Percentiles rank a stretch among this genome's conserved stretches.
Conservation (phyloP, 2,888 invertebrate genomes). For the Chrysotoxum bicinctum region DNA sequence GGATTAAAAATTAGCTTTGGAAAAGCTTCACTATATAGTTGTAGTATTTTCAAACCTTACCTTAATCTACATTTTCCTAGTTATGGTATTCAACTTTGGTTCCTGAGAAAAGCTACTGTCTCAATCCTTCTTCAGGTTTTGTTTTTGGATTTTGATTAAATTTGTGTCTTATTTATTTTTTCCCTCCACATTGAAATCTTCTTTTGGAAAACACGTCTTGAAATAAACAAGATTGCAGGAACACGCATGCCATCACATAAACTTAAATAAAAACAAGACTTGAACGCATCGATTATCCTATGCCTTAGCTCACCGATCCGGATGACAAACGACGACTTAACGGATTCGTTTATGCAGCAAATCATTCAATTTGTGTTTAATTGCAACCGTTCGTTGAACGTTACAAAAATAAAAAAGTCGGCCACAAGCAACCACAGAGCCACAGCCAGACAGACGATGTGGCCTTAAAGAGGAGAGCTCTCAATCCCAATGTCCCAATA, state of each 20-base stretch:
- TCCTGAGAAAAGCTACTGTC: too few relatives aligned
- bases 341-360: conserved; percentile 69
- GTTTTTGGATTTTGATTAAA: neutral
- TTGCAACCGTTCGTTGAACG: conserved; percentile 61
- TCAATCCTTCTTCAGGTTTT: neutral
- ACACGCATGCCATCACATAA: neutral
- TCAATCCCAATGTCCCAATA: neutral
- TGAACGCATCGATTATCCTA: neutral
- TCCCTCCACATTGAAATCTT: neutral
- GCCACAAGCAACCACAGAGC: neutral
- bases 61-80: too few relatives aligned
- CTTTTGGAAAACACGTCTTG: neutral
- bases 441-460: conserved; percentile 10
- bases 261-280: neutral
- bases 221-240: neutral
- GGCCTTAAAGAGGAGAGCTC: conserved; percentile 1
- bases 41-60: too few relatives aligned
- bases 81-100: too few relatives aligned
- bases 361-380: conserved; percentile 73
- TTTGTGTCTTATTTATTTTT: neutral
- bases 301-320: conserved; percentile 9
- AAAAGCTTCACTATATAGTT: too few relatives aligned
- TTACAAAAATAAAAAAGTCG: neutral
- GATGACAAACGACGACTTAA: conserved; percentile 67
- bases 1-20: too few relatives aligned